Conservation (phyloP, 2,797 vertebrate genomes). For the Miichthys miiuy region DNA sequence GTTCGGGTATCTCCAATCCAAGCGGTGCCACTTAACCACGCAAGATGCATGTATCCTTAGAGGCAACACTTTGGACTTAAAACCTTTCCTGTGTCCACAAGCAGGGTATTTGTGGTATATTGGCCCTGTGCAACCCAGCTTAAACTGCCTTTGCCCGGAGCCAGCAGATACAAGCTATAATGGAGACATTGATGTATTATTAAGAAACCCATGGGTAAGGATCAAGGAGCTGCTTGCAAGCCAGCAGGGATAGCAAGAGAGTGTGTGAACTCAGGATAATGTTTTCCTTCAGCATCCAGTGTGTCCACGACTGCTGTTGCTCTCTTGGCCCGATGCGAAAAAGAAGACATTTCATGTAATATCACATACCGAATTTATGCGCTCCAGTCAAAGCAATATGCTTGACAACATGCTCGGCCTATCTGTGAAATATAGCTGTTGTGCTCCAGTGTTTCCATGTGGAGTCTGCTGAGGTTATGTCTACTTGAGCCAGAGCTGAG, state of each 20-base stretch:
- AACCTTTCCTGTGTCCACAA: slow-evolving; percentile 84
- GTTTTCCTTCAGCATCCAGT: slow-evolving; percentile 65
- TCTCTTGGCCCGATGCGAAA: slow-evolving; percentile 54
- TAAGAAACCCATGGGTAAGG: slow-evolving; percentile 85
- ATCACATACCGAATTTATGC: slow-evolving; percentile 68
- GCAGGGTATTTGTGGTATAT: slow-evolving; percentile 64
- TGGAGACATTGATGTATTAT: slow-evolving; percentile 92
- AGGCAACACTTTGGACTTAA: slow-evolving; percentile 82
- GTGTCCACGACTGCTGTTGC: slow-evolving; percentile 55
- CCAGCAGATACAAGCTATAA: slow-evolving; percentile 87
- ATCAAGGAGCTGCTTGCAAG: slow-evolving; percentile 78
- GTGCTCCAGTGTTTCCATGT: slow-evolving; percentile 64
- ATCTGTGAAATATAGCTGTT: slow-evolving; percentile 61
- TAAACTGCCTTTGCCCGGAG: slow-evolving; percentile 81
- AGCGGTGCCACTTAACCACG: slow-evolving; percentile 52
- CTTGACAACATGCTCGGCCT: slow-evolving; percentile 61
- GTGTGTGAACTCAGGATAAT: slow-evolving; percentile 72
- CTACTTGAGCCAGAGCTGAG: slow-evolving; percentile 83
- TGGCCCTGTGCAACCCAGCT: slow-evolving; percentile 77
- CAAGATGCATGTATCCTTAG: slow-evolving; percentile 70
- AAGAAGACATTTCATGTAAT: slow-evolving; percentile 66
- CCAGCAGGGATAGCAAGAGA: slow-evolving; percentile 62
- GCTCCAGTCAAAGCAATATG: slow-evolving; percentile 72
- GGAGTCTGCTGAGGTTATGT: slow-evolving; percentile 77
- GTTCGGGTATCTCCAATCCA: slow-evolving; percentile 53